Percentiles rank a stretch among this genome's conserved stretches.
Conservation (phyloP, 1,140 invertebrate genomes). For the Heliconius nattereri region DNA sequence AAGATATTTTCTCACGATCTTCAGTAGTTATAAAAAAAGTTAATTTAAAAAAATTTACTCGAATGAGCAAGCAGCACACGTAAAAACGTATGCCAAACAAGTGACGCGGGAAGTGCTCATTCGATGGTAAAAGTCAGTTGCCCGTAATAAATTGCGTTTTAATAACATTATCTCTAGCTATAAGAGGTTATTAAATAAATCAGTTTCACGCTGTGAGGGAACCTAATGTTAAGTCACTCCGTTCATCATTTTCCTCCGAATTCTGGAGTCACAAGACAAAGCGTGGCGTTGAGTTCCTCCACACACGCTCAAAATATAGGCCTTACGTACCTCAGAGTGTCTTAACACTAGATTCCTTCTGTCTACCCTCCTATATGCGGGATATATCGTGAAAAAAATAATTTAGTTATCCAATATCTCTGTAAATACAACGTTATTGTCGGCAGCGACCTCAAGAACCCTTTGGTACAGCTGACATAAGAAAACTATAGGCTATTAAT, state of each 20-base stretch:
- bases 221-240: too few relatives aligned
- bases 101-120: neutral
- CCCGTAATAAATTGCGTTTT: too few relatives aligned
- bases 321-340: rapidly evolving
- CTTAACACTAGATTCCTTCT: neutral
- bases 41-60: too few relatives aligned
- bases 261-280: neutral
- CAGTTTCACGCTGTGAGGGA: too few relatives aligned
- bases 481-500: conserved; percentile 3
- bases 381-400: neutral
- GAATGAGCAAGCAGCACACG: too few relatives aligned
- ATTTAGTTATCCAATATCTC: neutral
- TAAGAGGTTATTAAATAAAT: too few relatives aligned
- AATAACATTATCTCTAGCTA: too few relatives aligned
- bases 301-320: neutral
- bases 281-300: neutral
- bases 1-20: neutral
- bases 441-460: neutral
- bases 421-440: neutral
- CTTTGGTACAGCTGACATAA: conserved; percentile 11
- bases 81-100: neutral
- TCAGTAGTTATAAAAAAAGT: neutral
- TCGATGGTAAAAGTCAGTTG: neutral
- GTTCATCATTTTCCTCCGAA: too few relatives aligned
- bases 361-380: neutral